Base-by-base conservation (phyloP, 2,113 vertebrate genomes). In the Fregata magnificens region DNA sequence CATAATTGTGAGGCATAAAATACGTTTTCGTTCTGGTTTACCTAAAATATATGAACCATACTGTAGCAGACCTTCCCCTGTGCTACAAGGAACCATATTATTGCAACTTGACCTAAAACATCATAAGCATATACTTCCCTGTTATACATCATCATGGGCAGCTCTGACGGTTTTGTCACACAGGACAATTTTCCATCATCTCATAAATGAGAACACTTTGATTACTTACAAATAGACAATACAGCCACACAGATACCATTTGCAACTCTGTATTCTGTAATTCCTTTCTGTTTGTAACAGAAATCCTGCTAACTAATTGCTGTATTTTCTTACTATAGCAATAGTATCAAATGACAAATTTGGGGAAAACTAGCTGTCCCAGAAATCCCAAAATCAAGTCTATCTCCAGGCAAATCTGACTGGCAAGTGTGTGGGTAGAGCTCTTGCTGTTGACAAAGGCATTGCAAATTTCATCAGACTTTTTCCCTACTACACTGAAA, bases 381-480 rank as follows among this genome's bases (percentile, higher is more conserved):
- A 82, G 44, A 87, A 63, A 82, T 56, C 47, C 47, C 40, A 4
- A 70, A 91, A 88, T 79, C 36, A 80, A 50, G 36, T 38, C 10
- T 50, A 7, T 45, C 40, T 63, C 32, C 59, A 59, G n/a, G 44
- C 49, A 89, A 79, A 86, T 82, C 47, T 19, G 21, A 29, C 31
- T 72, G 49, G 16, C 7, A 4, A 71, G 21, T 32, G 42, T 49
- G 31, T 28, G 49, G 36, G 58, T 55, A 80, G 53, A 92, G 15
- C 13, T 81, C 67, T 70, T 65, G 71, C 24, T 78, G 65, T 28
- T 86, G 72, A 67, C 59, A 91, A 74, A 88, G 13, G 29, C 38
- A 42, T 86, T 92, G 93, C 88, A 95, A 95, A 97, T 92, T 92
- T 91, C n/a, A 47, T 52, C 28, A 74, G 50, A 66, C 53, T 25